Conservation (phyloP, 2,797 vertebrate genomes). For the Naso thynnoides region DNA sequence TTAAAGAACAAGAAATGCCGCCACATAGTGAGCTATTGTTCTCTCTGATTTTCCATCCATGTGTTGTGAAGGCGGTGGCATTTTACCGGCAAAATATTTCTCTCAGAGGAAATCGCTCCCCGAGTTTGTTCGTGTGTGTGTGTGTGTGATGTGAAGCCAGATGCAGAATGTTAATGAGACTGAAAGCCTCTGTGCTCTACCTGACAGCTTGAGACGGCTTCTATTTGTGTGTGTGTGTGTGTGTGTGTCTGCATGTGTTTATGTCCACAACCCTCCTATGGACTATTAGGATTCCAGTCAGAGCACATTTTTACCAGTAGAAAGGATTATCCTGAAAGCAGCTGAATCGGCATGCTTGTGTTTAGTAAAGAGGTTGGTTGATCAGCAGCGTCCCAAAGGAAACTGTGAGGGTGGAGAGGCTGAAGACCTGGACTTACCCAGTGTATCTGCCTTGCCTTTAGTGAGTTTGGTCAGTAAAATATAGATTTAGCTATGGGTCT, state of each 20-base stretch:
- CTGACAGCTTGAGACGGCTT: constrained; percentile 49
- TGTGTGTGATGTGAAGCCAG: constrained; percentile 50
- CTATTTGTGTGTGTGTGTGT: constrained; percentile 6
- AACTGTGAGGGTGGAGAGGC: constrained; percentile 35
- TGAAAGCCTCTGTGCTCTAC: constrained; percentile 34
- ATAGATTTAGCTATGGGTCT: constrained; percentile 41
- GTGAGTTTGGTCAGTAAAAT: constrained; percentile 43
- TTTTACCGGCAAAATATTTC: constrained; percentile 36
- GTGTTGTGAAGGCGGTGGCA: constrained; percentile 17
- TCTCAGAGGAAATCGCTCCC: constrained; percentile 39
- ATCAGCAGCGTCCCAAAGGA: constrained; percentile 41
- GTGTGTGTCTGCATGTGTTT: constrained; percentile 19
- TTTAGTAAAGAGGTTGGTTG: constrained; percentile 44
- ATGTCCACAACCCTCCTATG: constrained; percentile 4
- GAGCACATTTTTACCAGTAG: constrained; percentile 42
- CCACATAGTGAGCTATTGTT: constrained; percentile 26
- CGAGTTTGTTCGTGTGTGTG: constrained; percentile 15
- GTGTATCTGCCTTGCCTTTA: constrained; percentile 31
- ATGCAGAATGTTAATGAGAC: constrained; percentile 70
- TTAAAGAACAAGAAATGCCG: constrained; percentile 3
- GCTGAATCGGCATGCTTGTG: constrained; percentile 56
- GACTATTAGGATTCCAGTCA: constrained; percentile 57
- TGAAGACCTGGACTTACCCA: constrained; percentile 18
- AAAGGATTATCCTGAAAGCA: constrained; percentile 57
- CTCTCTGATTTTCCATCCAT: constrained; percentile 9